phyloP scores from a whole-genome alignment of 1,140 invertebrate species.

The Plutomurus gul region DNA sequence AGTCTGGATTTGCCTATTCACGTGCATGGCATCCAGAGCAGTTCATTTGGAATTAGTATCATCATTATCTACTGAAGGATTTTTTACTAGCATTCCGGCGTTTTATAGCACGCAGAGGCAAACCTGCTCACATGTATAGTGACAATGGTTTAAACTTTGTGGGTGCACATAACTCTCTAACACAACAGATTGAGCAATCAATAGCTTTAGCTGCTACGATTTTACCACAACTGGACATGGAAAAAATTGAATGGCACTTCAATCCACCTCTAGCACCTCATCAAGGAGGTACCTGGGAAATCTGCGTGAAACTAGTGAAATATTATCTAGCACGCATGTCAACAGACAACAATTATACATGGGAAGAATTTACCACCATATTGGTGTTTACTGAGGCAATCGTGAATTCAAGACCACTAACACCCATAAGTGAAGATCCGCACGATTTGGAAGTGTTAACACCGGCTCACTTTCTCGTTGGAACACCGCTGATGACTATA shows the following conservation, averaged over 20 bases:
- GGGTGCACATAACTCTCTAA: slow-evolving; percentile 52
- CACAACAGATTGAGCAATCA: neutral
- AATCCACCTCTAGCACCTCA: slow-evolving; percentile 54
- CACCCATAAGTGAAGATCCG: slow-evolving; percentile 51
- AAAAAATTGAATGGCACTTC: slow-evolving; percentile 49
- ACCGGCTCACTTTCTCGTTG: slow-evolving; percentile 46
- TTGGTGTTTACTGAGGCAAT: slow-evolving; percentile 54
- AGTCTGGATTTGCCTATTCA: slow-evolving; percentile 33
- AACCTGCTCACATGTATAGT: slow-evolving; percentile 55
- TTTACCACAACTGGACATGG: neutral
- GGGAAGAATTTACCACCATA: slow-evolving; percentile 54
- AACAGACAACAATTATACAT: slow-evolving; percentile 22
- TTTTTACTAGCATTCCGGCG: slow-evolving; percentile 57
- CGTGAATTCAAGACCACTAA: slow-evolving; percentile 54
- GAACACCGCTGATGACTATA: neutral
- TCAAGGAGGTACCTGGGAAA: slow-evolving; percentile 54
- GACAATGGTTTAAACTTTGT: slow-evolving; percentile 60
- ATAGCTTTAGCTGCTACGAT: too few species aligned
- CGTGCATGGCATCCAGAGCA: slow-evolving; percentile 50
- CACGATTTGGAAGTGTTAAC: slow-evolving; percentile 54
- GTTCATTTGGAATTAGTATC: slow-evolving; percentile 53
- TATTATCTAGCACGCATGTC: neutral
- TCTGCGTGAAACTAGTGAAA: slow-evolving; percentile 26
- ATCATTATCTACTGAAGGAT: slow-evolving; percentile 50
- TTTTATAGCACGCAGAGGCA: slow-evolving; percentile 56